A percentile compares a stretch with the other conserved stretches of the same genome.
Conservation (phyloP, 1,140 invertebrate species). For the Sminthurinus signatus region DNA sequence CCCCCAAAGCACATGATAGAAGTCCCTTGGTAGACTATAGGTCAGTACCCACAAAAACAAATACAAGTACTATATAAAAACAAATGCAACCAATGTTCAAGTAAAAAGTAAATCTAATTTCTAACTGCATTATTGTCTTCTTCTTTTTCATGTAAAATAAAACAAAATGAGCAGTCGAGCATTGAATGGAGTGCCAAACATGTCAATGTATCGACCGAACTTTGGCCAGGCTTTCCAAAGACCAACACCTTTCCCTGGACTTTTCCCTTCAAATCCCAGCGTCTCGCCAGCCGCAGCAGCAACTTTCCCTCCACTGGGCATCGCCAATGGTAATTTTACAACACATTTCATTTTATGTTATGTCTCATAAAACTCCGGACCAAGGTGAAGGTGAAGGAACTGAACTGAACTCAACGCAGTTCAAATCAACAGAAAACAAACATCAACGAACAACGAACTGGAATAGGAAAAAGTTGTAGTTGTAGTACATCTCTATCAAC, state of each 20-base stretch:
- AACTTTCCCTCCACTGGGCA: constrained; percentile 34
- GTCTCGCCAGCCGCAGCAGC: constrained; percentile 9
- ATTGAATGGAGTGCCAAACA: constrained; percentile 33
- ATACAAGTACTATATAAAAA: too few species aligned
- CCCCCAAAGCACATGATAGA: constrained; percentile 23
- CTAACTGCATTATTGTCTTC: too few species aligned
- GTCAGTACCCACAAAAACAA: constrained; percentile 15
- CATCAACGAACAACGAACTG: too few species aligned
- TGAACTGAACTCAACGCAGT: too few species aligned
- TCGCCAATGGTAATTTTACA: constrained; percentile 35
- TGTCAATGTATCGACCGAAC: constrained; percentile 42
- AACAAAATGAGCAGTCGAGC: constrained; percentile 21
- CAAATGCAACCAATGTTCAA: too few species aligned
- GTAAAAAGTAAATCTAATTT: too few species aligned
- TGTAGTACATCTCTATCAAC: too few species aligned
- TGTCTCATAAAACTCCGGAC: constrained; percentile 28
- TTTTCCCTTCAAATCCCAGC: constrained; percentile 25
- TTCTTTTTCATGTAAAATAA: background rate
- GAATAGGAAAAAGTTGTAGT: too few species aligned
- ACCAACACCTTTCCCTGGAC: constrained; percentile 31
- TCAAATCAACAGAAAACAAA: too few species aligned
- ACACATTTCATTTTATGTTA: constrained; percentile 32
- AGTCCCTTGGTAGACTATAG: constrained; percentile 37
- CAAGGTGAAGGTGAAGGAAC: too few species aligned
- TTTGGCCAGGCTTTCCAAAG: constrained; percentile 37